Evolutionary conservation across 2,797 vertebrate genomes (phyloP).

Genomic region (Manis crassicaudata): DNA sequence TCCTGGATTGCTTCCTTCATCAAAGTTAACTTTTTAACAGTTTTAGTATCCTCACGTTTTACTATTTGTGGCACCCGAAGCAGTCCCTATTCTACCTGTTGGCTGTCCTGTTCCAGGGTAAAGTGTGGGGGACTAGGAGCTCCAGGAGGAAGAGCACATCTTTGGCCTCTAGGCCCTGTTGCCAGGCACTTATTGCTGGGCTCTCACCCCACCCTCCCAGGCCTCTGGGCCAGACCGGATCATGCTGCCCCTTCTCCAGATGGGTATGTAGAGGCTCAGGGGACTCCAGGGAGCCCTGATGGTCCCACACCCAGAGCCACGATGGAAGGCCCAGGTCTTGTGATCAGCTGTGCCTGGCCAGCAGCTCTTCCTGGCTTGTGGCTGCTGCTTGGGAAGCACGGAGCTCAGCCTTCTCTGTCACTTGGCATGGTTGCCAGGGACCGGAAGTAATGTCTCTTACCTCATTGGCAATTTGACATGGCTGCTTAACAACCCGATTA

Average conservation of each 20-base stretch:
- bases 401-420: neutral
- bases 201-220: too few species aligned
- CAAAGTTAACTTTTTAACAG: neutral
- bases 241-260: neutral
- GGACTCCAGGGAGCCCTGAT: neutral
- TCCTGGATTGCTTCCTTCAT: neutral
- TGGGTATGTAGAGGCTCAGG: neutral
- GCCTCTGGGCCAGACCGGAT: neutral
- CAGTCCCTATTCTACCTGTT: neutral
- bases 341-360: too few species aligned
- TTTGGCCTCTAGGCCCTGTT: neutral
- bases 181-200: neutral
- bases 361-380: neutral
- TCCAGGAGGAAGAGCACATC: neutral
- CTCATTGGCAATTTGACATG: conserved; percentile 71
- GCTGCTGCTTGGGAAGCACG: neutral
- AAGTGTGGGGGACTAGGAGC: accelerated
- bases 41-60: neutral
- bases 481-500: conserved; percentile 78
- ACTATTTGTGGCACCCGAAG: neutral
- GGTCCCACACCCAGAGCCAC: neutral
- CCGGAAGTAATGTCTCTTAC: conserved; percentile 72
- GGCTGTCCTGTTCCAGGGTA: neutral
- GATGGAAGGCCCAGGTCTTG: neutral
- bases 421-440: neutral